These are phyloP conservation scores for Aphelenchoides bicaudatus DNA, from an alignment of 2,888 invertebrate species.

Conservation along the genomic window DNA sequence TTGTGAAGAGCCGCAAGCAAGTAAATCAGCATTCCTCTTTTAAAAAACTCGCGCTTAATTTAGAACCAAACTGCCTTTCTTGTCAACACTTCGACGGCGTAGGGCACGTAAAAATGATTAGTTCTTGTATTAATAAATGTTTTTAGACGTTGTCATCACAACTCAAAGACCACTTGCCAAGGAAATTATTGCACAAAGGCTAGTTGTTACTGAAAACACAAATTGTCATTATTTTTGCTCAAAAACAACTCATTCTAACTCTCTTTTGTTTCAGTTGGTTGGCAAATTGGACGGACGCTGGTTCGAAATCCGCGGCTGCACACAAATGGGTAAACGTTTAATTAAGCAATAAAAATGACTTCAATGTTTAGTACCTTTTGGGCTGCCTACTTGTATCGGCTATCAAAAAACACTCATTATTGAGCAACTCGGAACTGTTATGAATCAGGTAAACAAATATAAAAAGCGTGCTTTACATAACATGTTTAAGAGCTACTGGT, in stretches of 20 bases:
- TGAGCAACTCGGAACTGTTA: background rate
- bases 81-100: conserved; percentile 1
- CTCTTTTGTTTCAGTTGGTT: background rate
- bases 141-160: conserved; percentile 13
- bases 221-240: too few species aligned
- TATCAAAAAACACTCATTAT: background rate
- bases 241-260: background rate
- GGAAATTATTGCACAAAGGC: conserved; percentile 1
- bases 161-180: background rate
- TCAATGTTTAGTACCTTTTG: too few species aligned
- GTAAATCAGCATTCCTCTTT: too few species aligned
- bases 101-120: too few species aligned
- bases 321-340: too few species aligned
- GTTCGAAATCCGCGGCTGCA: conserved; percentile 23
- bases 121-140: too few species aligned
- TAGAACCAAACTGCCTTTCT: background rate
- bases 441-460: background rate
- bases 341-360: too few species aligned
- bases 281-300: conserved; percentile 16
- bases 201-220: background rate
- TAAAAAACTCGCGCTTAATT: too few species aligned
- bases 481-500: conserved; percentile 9
- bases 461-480: background rate
- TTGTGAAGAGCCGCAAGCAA: too few species aligned
- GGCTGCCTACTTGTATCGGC: too few species aligned